Evolutionary conservation across 1,140 invertebrate species (phyloP).

Genomic region (Drosophila virilis): DNA sequence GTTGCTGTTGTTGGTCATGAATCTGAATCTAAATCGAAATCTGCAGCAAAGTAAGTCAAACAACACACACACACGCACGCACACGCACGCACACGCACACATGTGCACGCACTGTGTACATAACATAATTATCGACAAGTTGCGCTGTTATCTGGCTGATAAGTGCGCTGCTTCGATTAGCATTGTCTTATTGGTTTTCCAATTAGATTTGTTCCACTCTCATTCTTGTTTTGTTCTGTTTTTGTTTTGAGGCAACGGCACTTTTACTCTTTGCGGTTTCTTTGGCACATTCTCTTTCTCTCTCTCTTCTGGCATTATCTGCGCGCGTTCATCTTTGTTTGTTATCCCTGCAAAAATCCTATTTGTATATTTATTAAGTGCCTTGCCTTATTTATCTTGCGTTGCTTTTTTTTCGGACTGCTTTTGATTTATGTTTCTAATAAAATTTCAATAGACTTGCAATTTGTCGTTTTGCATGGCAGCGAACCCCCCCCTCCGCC

Average conservation of each 20-base stretch:
- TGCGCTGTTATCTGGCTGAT: slow-evolving; percentile 52
- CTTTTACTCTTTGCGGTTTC: slow-evolving; percentile 2
- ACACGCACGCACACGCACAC: slow-evolving; percentile 2
- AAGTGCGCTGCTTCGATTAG: slow-evolving; percentile 58
- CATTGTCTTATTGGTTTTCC: slow-evolving; percentile 70
- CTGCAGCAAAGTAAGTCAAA: slow-evolving; percentile 51
- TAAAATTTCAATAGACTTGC: slow-evolving; percentile 83
- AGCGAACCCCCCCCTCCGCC: slow-evolving; percentile 9
- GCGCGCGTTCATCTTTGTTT: neutral
- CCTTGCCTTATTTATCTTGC: slow-evolving; percentile 46
- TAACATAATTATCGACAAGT: slow-evolving; percentile 51
- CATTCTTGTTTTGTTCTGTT: slow-evolving; percentile 40
- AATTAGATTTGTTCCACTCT: slow-evolving; percentile 54
- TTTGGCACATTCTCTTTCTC: neutral
- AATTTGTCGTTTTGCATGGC: slow-evolving; percentile 70
- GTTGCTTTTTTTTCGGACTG: slow-evolving; percentile 42
- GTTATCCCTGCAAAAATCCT: slow-evolving; percentile 16
- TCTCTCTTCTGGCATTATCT: slow-evolving; percentile 17
- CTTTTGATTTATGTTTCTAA: slow-evolving; percentile 80
- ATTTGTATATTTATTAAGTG: slow-evolving; percentile 38
- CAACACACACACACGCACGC: neutral
- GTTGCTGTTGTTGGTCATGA: slow-evolving; percentile 47
- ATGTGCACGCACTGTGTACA: slow-evolving; percentile 16
- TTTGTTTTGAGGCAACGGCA: slow-evolving; percentile 46
- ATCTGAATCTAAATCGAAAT: slow-evolving; percentile 52